Evolutionary conservation across 2,113 vertebrate species (phyloP).

Genomic region (Mastomys coucha): DNA sequence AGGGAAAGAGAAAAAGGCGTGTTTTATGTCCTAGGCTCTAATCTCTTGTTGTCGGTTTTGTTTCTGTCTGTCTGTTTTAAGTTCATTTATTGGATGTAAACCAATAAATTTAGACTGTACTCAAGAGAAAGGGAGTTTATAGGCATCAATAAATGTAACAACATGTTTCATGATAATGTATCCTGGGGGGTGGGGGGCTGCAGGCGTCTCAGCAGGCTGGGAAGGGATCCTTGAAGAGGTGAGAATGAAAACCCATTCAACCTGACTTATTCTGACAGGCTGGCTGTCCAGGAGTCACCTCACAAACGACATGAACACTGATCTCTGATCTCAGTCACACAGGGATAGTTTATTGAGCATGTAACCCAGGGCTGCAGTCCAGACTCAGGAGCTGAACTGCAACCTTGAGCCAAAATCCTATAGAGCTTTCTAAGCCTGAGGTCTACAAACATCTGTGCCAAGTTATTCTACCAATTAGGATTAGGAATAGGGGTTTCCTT

Average conservation of each 20-base stretch:
- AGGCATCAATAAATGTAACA: neutral
- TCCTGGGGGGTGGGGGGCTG: too few species aligned
- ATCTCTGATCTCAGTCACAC: too few species aligned
- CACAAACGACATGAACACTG: too few species aligned
- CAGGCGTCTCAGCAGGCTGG: neutral
- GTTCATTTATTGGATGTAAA: neutral
- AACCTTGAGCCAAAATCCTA: too few species aligned
- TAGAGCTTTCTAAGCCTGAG: too few species aligned
- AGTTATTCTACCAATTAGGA: too few species aligned
- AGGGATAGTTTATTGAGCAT: too few species aligned
- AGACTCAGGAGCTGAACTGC: too few species aligned
- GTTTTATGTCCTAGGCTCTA: neutral
- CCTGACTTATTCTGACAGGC: neutral
- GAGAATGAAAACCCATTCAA: neutral
- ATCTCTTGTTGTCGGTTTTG: neutral
- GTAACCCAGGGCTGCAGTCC: too few species aligned
- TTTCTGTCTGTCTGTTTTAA: neutral
- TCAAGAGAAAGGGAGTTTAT: neutral
- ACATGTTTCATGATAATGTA: neutral
- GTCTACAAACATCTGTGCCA: too few species aligned
- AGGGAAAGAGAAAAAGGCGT: neutral
- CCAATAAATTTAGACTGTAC: neutral
- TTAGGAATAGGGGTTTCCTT: too few species aligned
- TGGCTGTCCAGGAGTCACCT: neutral
- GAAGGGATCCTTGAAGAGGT: neutral